Evolutionary conservation across 2,113 vertebrate genomes (phyloP), one percentile per base, ranked within the genome.

Genomic region (Myotis lucifugus): DNA sequence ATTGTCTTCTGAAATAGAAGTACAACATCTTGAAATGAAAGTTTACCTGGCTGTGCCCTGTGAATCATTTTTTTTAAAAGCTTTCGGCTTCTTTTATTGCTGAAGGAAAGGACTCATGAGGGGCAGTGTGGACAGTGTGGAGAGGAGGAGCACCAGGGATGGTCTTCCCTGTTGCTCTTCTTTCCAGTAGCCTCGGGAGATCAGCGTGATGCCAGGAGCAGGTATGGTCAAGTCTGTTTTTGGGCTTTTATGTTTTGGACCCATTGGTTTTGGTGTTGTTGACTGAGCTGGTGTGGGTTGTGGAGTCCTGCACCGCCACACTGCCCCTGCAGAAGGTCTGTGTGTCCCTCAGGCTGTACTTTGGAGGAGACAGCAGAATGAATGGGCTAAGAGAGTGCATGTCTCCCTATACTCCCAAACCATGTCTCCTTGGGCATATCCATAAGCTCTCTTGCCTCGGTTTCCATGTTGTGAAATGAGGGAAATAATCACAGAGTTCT

Each of bases 341-440:
- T 59, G 18, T 61, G 25, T 37, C 54, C 74, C 0, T 0, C 1
- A 18, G n/a, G 40, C 42, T 46, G 56, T 8, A 5, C 17, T 56
- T 25, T 66, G 25, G 21, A 12, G 66, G 11, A 54, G 27, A 19
- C 27, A 29, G 48, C 27, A 7, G 32, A 5, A 52, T 15, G 34
- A 19, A 17, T 3, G 11, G 29, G 17, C 64, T 6, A 25, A n/a
- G 40, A 32, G 2, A 17, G 37, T 21, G 6, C 66, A 29, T 82
- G n/a, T 46, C 50, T 91, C 79, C 77, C 18, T 48, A 29, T 0
- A 1, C 56, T 32, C 61, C 40, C 52, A 17, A 56, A 52, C 37
- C 40, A 0, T 0, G 0, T 61, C 56, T 37, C 46, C 32, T n/a
- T 61, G 17, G n/a, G 7, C 29, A 1, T 11, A 5, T n/a, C 34